Percentiles rank a stretch among this genome's conserved stretches.
Evolutionary conservation across 2,113 vertebrate genomes (phyloP).

Genomic region (Scatophagus argus): DNA sequence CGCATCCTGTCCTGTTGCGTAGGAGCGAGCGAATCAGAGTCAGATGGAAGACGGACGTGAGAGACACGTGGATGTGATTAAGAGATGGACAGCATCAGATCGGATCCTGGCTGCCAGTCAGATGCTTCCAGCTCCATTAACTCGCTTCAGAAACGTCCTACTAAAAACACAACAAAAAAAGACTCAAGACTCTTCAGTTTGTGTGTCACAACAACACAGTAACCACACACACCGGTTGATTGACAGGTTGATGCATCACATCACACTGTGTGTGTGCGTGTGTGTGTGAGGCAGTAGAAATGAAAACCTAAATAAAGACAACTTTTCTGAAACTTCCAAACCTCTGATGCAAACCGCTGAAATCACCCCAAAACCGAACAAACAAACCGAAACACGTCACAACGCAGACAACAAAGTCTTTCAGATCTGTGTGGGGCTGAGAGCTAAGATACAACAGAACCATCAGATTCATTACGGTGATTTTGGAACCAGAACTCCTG

Average conservation of each 20-base stretch:
- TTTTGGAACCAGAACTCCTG: not conserved
- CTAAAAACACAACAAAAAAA: not conserved
- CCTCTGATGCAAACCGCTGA: slow-evolving; percentile 40
- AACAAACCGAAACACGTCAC: not conserved
- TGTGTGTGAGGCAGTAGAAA: not conserved
- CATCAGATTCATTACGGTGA: slow-evolving; percentile 9
- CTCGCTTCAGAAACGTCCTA: not conserved
- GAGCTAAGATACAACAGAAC: not conserved
- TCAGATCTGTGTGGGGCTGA: slow-evolving; percentile 8
- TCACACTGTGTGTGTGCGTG: not conserved
- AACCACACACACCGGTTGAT: not conserved
- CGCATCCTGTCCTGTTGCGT: not conserved
- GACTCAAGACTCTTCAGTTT: not conserved
- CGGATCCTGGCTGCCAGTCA: not conserved
- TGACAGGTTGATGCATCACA: not conserved
- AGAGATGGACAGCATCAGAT: not conserved
- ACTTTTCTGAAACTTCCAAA: slow-evolving; percentile 1
- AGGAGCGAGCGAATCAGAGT: no score
- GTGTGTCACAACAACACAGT: not conserved
- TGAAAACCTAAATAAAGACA: slow-evolving; percentile 10
- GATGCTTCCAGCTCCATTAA: not conserved
- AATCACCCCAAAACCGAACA: slow-evolving; percentile 10
- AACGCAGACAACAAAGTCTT: slow-evolving; percentile 16
- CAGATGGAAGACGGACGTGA: not conserved
- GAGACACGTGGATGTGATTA: not conserved